These are phyloP conservation scores for Malurus melanocephalus DNA, from an alignment of 2,113 vertebrate species.

Conservation along the genomic window DNA sequence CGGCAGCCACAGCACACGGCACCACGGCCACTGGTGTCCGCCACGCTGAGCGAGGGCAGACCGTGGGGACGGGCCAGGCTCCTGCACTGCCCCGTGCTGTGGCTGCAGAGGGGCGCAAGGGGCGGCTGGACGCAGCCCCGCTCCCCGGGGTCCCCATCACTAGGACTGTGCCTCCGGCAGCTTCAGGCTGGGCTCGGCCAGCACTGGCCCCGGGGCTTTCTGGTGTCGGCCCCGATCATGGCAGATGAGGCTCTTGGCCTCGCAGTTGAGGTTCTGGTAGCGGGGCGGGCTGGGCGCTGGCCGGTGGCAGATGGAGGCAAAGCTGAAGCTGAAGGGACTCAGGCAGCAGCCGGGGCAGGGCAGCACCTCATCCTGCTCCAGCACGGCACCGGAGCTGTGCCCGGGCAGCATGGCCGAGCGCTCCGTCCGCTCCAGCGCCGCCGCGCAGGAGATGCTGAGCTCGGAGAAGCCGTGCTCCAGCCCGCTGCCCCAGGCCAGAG, in stretches of 20 bases:
- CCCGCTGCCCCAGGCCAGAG: slow-evolving; percentile 71
- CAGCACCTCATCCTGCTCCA: slow-evolving; percentile 84
- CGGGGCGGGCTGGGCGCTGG: slow-evolving; percentile 71
- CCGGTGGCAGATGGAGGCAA: slow-evolving; percentile 83
- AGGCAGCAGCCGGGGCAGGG: slow-evolving; percentile 88
- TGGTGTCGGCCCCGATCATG: slow-evolving; percentile 52
- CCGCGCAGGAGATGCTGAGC: slow-evolving; percentile 46
- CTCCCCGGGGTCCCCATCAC: background rate
- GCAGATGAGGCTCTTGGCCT: slow-evolving; percentile 80
- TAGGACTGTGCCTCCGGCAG: slow-evolving; percentile 87
- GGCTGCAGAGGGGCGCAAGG: background rate
- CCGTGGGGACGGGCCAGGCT: accelerated
- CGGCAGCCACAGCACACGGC: background rate
- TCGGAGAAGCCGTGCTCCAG: slow-evolving; percentile 61
- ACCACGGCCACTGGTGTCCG: accelerated
- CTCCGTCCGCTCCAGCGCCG: slow-evolving; percentile 53
- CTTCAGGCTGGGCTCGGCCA: slow-evolving; percentile 77
- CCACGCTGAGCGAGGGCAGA: background rate
- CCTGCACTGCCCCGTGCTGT: background rate
- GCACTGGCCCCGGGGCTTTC: slow-evolving; percentile 19
- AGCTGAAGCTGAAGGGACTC: slow-evolving; percentile 78
- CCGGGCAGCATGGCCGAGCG: slow-evolving; percentile 9
- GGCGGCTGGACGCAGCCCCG: background rate
- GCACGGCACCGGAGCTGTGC: slow-evolving; percentile 40
- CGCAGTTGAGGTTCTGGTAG: slow-evolving; percentile 86